phyloP scores from a whole-genome alignment of 64 coral and sea anemone genomes.

The Dendrophyllia cribrosa region DNA sequence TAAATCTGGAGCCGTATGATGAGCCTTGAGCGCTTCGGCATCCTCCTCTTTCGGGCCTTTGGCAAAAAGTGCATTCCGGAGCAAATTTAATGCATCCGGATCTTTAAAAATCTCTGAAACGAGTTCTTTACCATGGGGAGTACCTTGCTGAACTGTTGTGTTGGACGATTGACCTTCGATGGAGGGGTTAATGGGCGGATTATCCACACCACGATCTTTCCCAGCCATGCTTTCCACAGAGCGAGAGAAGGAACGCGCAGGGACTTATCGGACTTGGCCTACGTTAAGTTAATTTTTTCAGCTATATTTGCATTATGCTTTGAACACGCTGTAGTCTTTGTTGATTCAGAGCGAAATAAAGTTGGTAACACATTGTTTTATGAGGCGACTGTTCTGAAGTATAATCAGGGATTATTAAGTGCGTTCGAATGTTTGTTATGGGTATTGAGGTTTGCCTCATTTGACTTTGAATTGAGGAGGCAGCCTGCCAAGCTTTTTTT shows the following conservation, averaged over 20 bases:
- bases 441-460: too few species aligned
- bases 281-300: neutral
- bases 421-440: too few species aligned
- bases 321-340: conserved; percentile 29
- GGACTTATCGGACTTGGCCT: conserved; percentile 14
- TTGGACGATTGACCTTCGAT: neutral
- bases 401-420: too few species aligned
- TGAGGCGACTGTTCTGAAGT: too few species aligned
- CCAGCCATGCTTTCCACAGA: conserved; percentile 27
- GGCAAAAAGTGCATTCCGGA: conserved; percentile 24
- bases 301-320: conserved; percentile 18
- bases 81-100: conserved; percentile 45
- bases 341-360: conserved; percentile 56
- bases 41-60: neutral
- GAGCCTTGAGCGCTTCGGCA: conserved; percentile 51
- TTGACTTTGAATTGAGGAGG: too few species aligned
- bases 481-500: too few species aligned
- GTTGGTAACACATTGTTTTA: conserved; percentile 66
- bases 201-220: conserved; percentile 33
- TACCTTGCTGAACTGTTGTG: neutral
- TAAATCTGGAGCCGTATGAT: conserved; percentile 30
- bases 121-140: conserved; percentile 13
- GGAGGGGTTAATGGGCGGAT: conserved; percentile 14
- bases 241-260: conserved; percentile 10
- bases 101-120: conserved; percentile 27